A percentile compares a stretch with the other conserved stretches of the same genome.
phyloP scores from a whole-genome alignment of 2,113 vertebrate genomes.

The Leucosticte australis region DNA sequence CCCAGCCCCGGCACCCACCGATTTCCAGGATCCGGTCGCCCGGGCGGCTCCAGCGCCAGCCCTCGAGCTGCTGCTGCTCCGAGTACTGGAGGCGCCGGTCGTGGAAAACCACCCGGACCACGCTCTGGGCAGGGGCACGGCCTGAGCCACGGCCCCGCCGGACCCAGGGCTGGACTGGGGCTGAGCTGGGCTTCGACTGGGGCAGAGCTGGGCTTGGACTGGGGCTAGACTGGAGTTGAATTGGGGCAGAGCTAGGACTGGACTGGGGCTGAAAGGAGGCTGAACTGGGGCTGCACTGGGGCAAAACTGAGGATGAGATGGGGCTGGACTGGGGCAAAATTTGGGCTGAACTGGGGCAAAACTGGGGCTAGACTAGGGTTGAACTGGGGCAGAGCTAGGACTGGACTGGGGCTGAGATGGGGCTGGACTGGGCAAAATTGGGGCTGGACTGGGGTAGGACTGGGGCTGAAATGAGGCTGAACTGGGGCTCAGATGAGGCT shows the following conservation, averaged over 20 bases:
- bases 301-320: no score
- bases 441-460: rapidly evolving
- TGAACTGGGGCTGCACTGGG: rapidly evolving
- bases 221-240: no score
- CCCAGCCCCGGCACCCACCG: neutral
- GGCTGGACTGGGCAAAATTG: no score
- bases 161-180: neutral
- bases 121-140: neutral
- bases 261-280: no score
- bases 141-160: neutral
- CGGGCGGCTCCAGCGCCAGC: conserved; percentile 50
- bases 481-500: no score
- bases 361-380: no score
- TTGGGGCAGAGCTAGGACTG: no score
- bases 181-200: neutral
- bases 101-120: conserved; percentile 24
- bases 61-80: conserved; percentile 62
- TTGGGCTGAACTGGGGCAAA: no score
- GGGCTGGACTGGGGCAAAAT: no score
- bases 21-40: conserved; percentile 63
- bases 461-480: no score
- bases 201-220: rapidly evolving
- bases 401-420: rapidly evolving
- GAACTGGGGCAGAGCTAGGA: rapidly evolving
- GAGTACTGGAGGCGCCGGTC: conserved; percentile 40